Percentiles rank a stretch among this genome's conserved stretches.
These are phyloP conservation scores for Catotricha subobsoleta DNA, from an alignment of 2,888 invertebrate species.

Conservation along the genomic window DNA sequence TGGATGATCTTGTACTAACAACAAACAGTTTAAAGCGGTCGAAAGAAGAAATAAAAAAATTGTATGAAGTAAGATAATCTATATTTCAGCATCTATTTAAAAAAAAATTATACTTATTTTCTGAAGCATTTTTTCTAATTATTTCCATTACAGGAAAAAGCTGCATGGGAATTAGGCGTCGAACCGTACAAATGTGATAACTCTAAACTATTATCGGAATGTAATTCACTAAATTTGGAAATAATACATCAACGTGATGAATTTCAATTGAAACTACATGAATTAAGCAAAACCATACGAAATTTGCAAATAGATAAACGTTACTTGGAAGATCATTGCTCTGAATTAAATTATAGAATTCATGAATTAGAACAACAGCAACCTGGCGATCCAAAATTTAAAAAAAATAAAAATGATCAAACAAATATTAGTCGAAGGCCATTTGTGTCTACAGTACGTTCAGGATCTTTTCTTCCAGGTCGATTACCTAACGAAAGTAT, in stretches of 20 bases:
- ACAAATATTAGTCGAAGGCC: slow-evolving; percentile 22
- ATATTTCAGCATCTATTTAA: too few relatives aligned
- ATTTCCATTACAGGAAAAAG: slow-evolving; percentile 39
- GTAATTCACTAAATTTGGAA: slow-evolving; percentile 51
- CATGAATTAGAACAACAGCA: slow-evolving; percentile 22
- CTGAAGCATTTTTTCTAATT: slow-evolving; percentile 1
- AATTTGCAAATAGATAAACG: slow-evolving; percentile 35
- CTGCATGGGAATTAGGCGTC: slow-evolving; percentile 46
- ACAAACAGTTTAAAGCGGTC: slow-evolving; percentile 74
- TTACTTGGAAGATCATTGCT: slow-evolving; percentile 30
- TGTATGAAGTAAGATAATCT: slow-evolving; percentile 35
- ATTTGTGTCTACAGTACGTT: slow-evolving; percentile 25
- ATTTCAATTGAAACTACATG: slow-evolving; percentile 37
- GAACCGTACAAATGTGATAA: slow-evolving; percentile 72
- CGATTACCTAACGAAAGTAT: slow-evolving; percentile 10
- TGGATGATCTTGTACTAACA: slow-evolving; percentile 69
- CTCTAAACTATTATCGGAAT: slow-evolving; percentile 53
- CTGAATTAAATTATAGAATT: slow-evolving; percentile 31
- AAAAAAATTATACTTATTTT: too few relatives aligned
- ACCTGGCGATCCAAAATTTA: slow-evolving; percentile 23
- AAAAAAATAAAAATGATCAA: slow-evolving; percentile 15
- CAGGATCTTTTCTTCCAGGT: slow-evolving; percentile 19
- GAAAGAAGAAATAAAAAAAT: slow-evolving; percentile 54
- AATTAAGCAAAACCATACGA: slow-evolving; percentile 32
- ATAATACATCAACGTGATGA: slow-evolving; percentile 46